Conservation (phyloP, 2,113 vertebrate genomes). For the Leptosomus discolor region DNA sequence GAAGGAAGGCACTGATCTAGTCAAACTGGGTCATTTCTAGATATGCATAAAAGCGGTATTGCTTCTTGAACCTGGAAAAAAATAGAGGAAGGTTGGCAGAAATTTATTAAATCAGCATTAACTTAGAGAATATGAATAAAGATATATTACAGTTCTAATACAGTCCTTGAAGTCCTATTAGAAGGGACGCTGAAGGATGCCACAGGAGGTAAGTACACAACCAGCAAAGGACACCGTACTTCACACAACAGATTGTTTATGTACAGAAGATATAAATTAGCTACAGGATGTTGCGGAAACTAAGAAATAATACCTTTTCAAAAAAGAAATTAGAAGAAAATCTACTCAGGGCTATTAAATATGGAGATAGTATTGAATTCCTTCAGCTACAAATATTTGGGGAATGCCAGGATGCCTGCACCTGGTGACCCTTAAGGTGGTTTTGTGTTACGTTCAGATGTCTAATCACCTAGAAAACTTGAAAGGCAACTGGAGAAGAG, state of each 20-base stretch:
- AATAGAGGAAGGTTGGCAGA: neutral
- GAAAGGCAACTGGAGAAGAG: neutral
- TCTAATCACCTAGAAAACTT: neutral
- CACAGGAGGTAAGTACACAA: neutral
- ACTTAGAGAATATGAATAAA: neutral
- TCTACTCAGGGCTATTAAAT: neutral
- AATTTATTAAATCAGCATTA: neutral
- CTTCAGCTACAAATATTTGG: neutral
- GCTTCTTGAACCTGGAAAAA: neutral
- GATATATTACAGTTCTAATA: neutral
- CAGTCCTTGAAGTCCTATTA: neutral
- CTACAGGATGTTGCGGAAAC: neutral
- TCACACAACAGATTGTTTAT: neutral
- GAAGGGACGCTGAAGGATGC: neutral
- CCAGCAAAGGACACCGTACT: neutral
- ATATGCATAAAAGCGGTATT: neutral
- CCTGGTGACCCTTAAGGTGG: neutral
- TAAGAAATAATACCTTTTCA: neutral
- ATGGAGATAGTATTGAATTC: neutral
- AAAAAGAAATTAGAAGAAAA: neutral
- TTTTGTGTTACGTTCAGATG: neutral
- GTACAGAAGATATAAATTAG: neutral
- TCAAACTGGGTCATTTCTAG: neutral
- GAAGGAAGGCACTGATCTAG: neutral
- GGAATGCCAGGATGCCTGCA: neutral